Base-by-base conservation (phyloP, 2,888 invertebrate species). In the Polyploca ridens region DNA sequence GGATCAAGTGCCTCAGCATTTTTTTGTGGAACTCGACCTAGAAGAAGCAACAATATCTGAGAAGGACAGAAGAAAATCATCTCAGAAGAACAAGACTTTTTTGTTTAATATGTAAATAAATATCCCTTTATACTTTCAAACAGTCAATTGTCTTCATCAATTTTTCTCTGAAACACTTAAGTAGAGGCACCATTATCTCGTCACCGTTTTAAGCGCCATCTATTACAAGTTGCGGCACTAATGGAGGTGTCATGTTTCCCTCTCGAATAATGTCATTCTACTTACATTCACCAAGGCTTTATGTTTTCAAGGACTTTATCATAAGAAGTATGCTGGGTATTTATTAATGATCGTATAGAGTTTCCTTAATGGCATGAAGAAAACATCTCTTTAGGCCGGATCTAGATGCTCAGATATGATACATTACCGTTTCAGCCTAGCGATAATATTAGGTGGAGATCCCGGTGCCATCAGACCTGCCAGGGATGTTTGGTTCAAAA, bases 201-300 rank as follows among this genome's bases (percentile, higher is more conserved):
- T 75, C 73, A 72, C 67, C 64, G 76, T 74, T 82, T 81, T 74
- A 69, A 83, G 77, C 81, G 81, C 79, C 80, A 78, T 79, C 83
- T 83, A 81, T 79, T 79, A 80, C 74, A 78, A 81, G 81, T 75
- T 73, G 70, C 71, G 66, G 63, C 77, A 74, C 81, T 88, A 88
- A 88, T 88, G 89, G 88, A 86, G 76, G 86, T 86, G 84, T 88
- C 87, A 80, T 85, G 83, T 88, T 85, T 69, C 83, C 64, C 73
- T 80, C 79, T 78, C 72, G 76, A 76, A 80, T 79, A 76, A 79
- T 78, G 74, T 69, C 72, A 69, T 70, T 64, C 73, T 70, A 73
- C 71, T 76, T 75, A 71, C 72, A 74, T 72, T 69, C 57, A 63
- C 58, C 69, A 66, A 19, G 61, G 61, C 44, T 38, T 60, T 60